Conservation (phyloP, 2,888 invertebrate genomes). For the Frankliniella fusca region DNA sequence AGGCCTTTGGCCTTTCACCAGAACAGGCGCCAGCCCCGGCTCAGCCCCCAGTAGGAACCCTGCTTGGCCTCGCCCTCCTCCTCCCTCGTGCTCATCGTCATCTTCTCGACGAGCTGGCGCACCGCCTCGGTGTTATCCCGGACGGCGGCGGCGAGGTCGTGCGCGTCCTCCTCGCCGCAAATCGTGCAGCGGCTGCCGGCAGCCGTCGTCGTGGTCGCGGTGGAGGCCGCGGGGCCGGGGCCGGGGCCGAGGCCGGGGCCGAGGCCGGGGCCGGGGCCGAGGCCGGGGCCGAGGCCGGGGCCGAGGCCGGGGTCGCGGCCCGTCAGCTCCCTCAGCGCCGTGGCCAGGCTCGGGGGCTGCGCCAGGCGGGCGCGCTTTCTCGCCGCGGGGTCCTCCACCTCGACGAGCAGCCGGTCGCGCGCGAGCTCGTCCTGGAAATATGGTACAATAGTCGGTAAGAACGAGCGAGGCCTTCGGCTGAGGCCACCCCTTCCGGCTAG, state of each 20-base stretch:
- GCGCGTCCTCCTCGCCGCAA: background rate
- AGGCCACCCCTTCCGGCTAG: too few species aligned
- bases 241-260: background rate
- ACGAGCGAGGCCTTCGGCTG: too few species aligned
- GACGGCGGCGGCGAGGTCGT: background rate
- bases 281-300: background rate
- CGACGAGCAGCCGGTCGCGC: background rate
- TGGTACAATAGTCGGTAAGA: background rate
- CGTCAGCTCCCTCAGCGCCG: background rate
- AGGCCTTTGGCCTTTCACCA: background rate
- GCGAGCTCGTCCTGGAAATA: background rate
- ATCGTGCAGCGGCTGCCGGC: background rate
- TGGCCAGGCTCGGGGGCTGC: background rate
- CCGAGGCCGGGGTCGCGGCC: background rate
- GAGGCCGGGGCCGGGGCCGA: background rate
- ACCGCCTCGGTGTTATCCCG: background rate
- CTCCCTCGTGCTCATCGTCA: background rate
- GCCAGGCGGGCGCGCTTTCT: constrained; percentile 1
- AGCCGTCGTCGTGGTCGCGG: background rate
- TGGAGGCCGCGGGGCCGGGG: background rate
- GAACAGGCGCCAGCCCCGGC: background rate
- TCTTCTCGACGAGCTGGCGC: background rate
- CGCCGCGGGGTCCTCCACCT: background rate
- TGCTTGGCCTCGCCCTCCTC: background rate
- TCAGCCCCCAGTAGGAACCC: background rate